phyloP scores from a whole-genome alignment of 2,797 vertebrate species.

The Vespertilio murinus region DNA sequence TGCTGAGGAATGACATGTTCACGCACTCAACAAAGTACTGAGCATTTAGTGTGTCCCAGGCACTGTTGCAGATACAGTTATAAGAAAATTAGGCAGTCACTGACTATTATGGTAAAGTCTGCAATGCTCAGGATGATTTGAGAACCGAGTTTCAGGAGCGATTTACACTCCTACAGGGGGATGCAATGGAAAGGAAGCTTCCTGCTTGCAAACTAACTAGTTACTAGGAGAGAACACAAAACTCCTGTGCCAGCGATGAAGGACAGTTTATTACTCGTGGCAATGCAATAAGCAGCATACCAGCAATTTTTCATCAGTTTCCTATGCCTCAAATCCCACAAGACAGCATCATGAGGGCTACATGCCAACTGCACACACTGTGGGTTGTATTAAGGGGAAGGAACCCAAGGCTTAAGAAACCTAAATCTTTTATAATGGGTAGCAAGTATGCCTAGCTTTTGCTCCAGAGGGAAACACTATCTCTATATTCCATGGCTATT shows the following conservation, averaged over 20 bases:
- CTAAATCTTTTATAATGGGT: not conserved
- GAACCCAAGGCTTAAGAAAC: not conserved
- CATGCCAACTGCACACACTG: not conserved
- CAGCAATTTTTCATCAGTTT: not conserved
- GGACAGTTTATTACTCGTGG: not conserved
- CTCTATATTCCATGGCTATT: not conserved
- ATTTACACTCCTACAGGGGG: not conserved
- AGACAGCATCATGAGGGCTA: not conserved
- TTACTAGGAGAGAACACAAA: not conserved
- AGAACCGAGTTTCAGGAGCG: not conserved
- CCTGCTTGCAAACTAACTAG: not conserved
- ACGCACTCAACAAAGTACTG: not conserved
- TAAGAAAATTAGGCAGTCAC: not conserved
- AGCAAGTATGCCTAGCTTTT: not conserved
- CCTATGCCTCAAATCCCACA: not conserved
- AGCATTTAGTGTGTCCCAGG: not conserved
- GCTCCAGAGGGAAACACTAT: not conserved
- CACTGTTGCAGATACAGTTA: not conserved
- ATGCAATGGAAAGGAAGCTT: not conserved
- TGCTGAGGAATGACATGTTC: not conserved
- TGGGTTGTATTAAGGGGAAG: not conserved
- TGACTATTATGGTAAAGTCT: not conserved
- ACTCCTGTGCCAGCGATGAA: not conserved
- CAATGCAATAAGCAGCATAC: not conserved
- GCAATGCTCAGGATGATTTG: not conserved